These are phyloP conservation scores for Laticauda colubrina DNA, from an alignment of 2,113 vertebrate species.

Conservation along the genomic window DNA sequence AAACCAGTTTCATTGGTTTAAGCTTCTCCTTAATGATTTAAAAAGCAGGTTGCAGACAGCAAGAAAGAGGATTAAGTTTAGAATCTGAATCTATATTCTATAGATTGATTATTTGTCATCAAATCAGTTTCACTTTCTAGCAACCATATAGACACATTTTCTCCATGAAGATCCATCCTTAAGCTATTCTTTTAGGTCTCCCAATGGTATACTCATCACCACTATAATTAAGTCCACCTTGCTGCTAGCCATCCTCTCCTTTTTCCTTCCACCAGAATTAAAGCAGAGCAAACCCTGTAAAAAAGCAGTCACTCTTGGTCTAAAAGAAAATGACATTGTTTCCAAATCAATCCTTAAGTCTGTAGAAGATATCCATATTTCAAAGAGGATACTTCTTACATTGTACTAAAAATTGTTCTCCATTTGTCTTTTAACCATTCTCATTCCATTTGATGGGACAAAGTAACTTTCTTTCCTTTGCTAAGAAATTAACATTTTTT, in stretches of 20 bases:
- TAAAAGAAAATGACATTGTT: neutral
- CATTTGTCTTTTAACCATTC: neutral
- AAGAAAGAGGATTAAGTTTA: neutral
- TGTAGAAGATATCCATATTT: neutral
- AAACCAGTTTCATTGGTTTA: neutral
- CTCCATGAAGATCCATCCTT: neutral
- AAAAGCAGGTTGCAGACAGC: neutral
- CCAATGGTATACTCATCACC: neutral
- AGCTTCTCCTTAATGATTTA: neutral
- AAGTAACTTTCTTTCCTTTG: neutral
- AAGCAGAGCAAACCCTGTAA: neutral
- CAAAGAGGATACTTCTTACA: neutral
- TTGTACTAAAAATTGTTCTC: neutral
- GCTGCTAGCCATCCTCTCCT: neutral
- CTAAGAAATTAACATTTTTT: neutral
- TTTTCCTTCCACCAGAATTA: neutral
- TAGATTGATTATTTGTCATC: neutral
- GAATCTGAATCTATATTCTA: neutral
- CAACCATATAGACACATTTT: neutral
- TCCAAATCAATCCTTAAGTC: neutral
- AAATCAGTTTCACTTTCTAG: neutral
- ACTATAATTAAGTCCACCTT: neutral
- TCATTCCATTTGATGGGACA: neutral
- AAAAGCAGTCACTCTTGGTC: neutral
- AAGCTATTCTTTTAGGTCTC: neutral